These are phyloP conservation scores for Todiramphus saurophagus DNA, from an alignment of 2,113 vertebrate genomes.

Conservation along the genomic window DNA sequence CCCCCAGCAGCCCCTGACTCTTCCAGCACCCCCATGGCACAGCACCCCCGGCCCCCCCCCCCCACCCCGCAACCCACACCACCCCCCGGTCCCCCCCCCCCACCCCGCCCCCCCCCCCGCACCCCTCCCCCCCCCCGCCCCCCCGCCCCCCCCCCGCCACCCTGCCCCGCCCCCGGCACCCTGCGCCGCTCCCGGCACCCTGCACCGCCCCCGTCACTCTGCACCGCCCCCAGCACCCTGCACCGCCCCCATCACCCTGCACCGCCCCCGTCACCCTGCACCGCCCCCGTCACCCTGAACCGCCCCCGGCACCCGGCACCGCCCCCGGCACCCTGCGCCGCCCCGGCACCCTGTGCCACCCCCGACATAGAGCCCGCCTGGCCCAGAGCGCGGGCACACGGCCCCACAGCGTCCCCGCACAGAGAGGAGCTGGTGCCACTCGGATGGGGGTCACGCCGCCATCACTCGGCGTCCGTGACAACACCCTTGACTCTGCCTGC, in stretches of 20 bases:
- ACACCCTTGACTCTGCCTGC: neutral
- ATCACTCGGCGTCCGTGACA: fast-evolving
- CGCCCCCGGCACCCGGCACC: fast-evolving
- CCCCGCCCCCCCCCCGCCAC: neutral
- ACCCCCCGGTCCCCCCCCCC: too few relatives aligned
- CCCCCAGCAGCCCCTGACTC: too few relatives aligned
- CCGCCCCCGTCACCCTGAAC: too few relatives aligned
- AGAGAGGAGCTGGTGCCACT: fast-evolving
- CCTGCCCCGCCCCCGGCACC: neutral
- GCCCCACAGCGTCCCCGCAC: fast-evolving
- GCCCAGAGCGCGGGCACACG: fast-evolving
- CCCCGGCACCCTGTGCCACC: neutral
- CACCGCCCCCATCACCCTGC: neutral
- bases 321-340: neutral
- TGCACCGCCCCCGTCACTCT: neutral
- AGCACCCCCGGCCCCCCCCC: too few relatives aligned
- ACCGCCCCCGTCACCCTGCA: neutral
- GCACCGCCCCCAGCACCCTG: neutral
- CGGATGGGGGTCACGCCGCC: fast-evolving
- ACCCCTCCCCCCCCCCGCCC: too few relatives aligned
- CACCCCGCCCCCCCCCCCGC: too few relatives aligned
- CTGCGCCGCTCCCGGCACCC: neutral
- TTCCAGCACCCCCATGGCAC: too few relatives aligned
- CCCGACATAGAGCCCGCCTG: neutral
- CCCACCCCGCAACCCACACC: too few relatives aligned